Base-by-base conservation (phyloP, 2,113 vertebrate species). In the Cathartes aura region DNA sequence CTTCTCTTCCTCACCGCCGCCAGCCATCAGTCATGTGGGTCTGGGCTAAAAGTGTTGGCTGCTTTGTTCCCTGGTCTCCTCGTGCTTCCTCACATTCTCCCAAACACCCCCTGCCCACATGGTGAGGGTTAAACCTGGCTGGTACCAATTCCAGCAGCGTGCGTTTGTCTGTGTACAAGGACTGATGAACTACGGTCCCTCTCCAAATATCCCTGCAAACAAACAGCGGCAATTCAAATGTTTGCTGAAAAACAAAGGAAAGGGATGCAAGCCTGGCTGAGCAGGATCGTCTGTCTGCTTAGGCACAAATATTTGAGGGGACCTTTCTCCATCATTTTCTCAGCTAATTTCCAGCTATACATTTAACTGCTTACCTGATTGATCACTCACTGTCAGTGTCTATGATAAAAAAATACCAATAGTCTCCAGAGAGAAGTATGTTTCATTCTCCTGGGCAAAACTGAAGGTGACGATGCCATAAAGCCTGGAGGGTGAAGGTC, bases 231-330 rank as follows among this genome's bases (percentile, higher is more conserved):
- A 80, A 38, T 30, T 81, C 68, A 68, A 91, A 89, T 84, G 83
- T 89, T 89, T 96, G 60, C 43, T 84, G 67, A 58, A 91, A 82
- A 79, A 94, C 73, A 89, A 56, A 66, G 34, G 59, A 68, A 68
- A 74, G 50, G 21, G 40, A 48, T 89, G 50, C 23, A 72, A 82
- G 58, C 66, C 60, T 87, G 83, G 62, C 30, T 92, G 73, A 84
- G 70, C 48, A 75, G 87, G 36, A 62, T 52, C 40, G 21, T 68
- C 55, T 85, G 34, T 55, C 52, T 68, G 48, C 66, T 89, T 71
- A 68, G 53, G 24, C 43, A 53, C 58, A 82, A 87, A 87, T 68
- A 40, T 59, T 64, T 53, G 66, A 95, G 59, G 30, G 15, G 20
- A 82, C 30, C 4, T 72, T 93, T 89, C 68, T 89, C 68, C 22